A percentile compares a stretch with the other conserved stretches of the same genome.
Conservation (phyloP, 1,140 invertebrate species). For the Magallana angulata region DNA sequence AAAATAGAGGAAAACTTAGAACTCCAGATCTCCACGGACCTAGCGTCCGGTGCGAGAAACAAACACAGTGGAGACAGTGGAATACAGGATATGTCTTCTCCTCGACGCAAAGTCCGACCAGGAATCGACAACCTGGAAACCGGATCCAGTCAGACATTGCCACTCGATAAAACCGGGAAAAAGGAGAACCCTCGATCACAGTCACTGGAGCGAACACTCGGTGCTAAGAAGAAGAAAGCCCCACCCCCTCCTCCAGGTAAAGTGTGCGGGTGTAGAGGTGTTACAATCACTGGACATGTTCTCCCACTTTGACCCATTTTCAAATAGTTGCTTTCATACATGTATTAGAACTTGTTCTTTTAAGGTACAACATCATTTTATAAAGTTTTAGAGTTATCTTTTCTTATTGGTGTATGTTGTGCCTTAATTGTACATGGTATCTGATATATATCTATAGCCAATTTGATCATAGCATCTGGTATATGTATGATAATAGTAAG, state of each 20-base stretch:
- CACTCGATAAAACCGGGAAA: slow-evolving; percentile 47
- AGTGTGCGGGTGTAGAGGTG: background rate
- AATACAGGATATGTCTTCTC: slow-evolving; percentile 63
- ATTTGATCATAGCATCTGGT: too few relatives aligned
- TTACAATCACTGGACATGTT: too few relatives aligned
- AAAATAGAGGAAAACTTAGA: slow-evolving; percentile 55
- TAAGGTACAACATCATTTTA: too few relatives aligned
- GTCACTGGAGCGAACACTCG: slow-evolving; percentile 55
- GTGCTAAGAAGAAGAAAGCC: slow-evolving; percentile 71
- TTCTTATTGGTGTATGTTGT: too few relatives aligned
- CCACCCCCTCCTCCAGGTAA: slow-evolving; percentile 61
- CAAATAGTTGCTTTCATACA: too few relatives aligned
- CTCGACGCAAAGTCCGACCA: slow-evolving; percentile 45
- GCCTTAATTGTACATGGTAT: too few relatives aligned
- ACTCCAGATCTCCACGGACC: slow-evolving; percentile 65
- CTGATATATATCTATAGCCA: too few relatives aligned
- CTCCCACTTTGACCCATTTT: too few relatives aligned
- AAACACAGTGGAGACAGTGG: slow-evolving; percentile 68
- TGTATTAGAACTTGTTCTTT: too few relatives aligned
- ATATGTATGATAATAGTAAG: too few relatives aligned
- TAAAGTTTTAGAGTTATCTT: too few relatives aligned
- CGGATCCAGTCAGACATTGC: slow-evolving; percentile 58
- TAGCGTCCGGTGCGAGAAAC: slow-evolving; percentile 68
- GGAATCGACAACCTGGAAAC: slow-evolving; percentile 36
- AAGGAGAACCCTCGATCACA: slow-evolving; percentile 45